Percentiles rank a stretch among this genome's conserved stretches.
Conservation (phyloP, 2,113 vertebrate genomes). For the Cynocephalus volans region DNA sequence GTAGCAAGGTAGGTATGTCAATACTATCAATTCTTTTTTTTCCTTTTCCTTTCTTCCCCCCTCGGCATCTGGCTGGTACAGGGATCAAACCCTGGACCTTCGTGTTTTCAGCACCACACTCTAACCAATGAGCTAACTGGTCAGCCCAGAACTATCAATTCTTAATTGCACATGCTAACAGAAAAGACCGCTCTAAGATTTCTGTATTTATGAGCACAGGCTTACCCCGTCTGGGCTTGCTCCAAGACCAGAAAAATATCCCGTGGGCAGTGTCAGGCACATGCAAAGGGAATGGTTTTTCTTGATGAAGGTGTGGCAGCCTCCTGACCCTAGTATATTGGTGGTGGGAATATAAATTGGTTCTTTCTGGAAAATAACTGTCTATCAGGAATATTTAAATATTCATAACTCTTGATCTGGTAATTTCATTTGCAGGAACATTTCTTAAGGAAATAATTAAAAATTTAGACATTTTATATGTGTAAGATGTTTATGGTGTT, state of each 20-base stretch:
- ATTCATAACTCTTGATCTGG: not conserved
- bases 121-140: no score
- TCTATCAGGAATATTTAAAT: not conserved
- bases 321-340: not conserved
- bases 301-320: not conserved
- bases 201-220: not conserved
- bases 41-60: not conserved
- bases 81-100: no score
- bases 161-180: not conserved
- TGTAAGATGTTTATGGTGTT: not conserved
- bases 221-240: not conserved
- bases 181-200: not conserved
- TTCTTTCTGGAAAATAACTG: constrained; percentile 22
- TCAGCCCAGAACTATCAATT: no score
- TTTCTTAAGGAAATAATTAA: constrained; percentile 13
- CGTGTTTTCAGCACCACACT: no score
- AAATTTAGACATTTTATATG: not conserved
- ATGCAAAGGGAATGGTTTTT: not conserved
- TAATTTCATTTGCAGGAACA: not conserved
- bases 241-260: not conserved
- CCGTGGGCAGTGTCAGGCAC: not conserved
- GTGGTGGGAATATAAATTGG: not conserved
- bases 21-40: not conserved
- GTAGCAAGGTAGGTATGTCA: not conserved
- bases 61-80: no score